A percentile compares a stretch with the other conserved stretches of the same genome.
Conservation (phyloP, 92 coral and sea anemone species). For the Meandrina meandrites region DNA sequence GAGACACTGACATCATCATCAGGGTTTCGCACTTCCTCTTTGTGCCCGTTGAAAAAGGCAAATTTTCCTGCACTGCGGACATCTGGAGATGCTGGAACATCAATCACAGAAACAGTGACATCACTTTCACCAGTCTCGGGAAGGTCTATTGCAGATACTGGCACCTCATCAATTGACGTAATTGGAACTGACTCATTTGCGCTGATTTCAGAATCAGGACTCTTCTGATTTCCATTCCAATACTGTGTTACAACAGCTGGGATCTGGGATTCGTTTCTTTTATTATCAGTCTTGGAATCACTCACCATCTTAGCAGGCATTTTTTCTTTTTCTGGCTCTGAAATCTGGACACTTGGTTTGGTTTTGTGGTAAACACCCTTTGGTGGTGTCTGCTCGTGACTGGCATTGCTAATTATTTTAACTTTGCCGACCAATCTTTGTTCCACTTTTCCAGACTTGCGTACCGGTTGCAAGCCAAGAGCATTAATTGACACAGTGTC, state of each 20-base stretch:
- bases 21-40: constrained; percentile 16
- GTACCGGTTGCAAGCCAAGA: constrained; percentile 34
- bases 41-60: constrained; percentile 16
- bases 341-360: constrained; percentile 21
- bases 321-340: not conserved
- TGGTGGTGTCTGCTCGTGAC: constrained; percentile 30
- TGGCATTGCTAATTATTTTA: constrained; percentile 32
- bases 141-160: constrained; percentile 88
- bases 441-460: constrained; percentile 29
- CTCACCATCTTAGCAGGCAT: not conserved
- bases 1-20: constrained; percentile 69
- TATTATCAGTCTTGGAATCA: not conserved
- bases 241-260: constrained; percentile 20
- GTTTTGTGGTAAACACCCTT: constrained; percentile 37
- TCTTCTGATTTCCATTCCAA: constrained; percentile 28
- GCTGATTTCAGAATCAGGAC: not conserved
- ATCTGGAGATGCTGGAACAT: constrained; percentile 66
- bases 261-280: constrained; percentile 1
- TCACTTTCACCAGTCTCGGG: constrained; percentile 64
- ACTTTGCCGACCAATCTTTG: constrained; percentile 37
- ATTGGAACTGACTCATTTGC: constrained; percentile 24
- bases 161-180: constrained; percentile 62
- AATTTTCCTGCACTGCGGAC: constrained; percentile 33
- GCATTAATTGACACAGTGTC: constrained; percentile 1
- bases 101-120: constrained; percentile 76